phyloP scores from a whole-genome alignment of 2,797 vertebrate genomes.

The Heteromormyrus szaboi region DNA sequence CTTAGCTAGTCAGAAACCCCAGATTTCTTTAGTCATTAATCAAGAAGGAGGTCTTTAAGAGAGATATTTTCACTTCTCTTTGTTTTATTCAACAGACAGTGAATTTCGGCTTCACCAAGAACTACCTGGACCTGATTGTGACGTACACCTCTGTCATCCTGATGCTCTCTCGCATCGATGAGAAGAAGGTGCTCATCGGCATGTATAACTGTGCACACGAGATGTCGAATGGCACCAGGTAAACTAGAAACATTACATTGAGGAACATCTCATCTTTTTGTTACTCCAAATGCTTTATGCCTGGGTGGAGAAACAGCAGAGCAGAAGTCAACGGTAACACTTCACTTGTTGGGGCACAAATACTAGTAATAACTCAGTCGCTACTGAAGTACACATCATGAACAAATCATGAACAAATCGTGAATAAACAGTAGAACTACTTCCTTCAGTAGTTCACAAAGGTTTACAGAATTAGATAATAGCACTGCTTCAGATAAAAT shows the following conservation, averaged over 20 bases:
- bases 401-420: not conserved
- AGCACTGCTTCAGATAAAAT: not conserved
- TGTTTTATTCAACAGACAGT: slow-evolving; percentile 56
- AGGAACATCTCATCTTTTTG: not conserved
- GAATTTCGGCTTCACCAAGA: slow-evolving; percentile 88
- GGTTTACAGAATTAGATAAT: not conserved
- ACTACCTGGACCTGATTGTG: slow-evolving; percentile 83
- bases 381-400: not conserved
- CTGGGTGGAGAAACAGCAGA: not conserved
- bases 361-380: not conserved
- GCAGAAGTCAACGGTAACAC: not conserved
- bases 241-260: not conserved
- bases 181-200: slow-evolving; percentile 78
- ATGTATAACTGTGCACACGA: slow-evolving; percentile 85
- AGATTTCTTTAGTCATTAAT: not conserved
- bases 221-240: slow-evolving; percentile 82
- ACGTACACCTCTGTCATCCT: slow-evolving; percentile 82
- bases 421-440: not conserved
- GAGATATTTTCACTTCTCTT: not conserved
- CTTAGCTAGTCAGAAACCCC: not conserved
- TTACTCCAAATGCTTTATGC: not conserved
- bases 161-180: slow-evolving; percentile 79
- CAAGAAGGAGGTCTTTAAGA: not conserved
- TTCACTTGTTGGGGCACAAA: not conserved
- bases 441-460: not conserved